phyloP scores from a whole-genome alignment of 1,140 invertebrate genomes.

The Drosophila murphyi region DNA sequence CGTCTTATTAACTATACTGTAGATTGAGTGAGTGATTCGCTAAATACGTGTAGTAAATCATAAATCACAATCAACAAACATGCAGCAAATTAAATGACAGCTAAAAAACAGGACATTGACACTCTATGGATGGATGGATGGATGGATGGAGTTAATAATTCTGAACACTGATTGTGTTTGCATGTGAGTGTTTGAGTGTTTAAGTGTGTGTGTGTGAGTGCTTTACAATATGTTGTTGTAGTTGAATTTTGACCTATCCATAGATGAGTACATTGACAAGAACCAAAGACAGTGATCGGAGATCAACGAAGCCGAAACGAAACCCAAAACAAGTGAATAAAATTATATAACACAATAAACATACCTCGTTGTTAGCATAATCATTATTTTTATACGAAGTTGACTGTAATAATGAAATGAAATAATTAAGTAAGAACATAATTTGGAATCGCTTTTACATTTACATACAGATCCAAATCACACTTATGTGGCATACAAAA shows the following conservation, averaged over 20 bases:
- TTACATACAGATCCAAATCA: conserved; percentile 10
- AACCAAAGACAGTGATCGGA: background rate
- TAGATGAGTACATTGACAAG: conserved; percentile 1
- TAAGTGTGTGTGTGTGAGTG: conserved; percentile 11
- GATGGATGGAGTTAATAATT: conserved; percentile 5
- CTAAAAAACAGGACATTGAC: background rate
- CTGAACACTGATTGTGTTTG: conserved; percentile 15
- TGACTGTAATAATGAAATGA: conserved; percentile 76
- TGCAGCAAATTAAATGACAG: conserved; percentile 41
- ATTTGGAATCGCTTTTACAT: conserved; percentile 39
- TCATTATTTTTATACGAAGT: conserved; percentile 76
- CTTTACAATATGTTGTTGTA: background rate
- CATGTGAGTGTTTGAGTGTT: conserved; percentile 14
- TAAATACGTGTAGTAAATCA: conserved; percentile 13
- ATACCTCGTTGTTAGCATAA: conserved; percentile 76
- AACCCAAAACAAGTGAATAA: conserved; percentile 14
- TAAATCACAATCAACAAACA: conserved; percentile 26
- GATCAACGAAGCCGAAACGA: conserved; percentile 12
- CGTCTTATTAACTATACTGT: conserved; percentile 7
- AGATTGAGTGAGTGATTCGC: conserved; percentile 28
- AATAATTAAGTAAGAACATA: conserved; percentile 62
- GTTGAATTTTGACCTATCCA: background rate
- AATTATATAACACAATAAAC: conserved; percentile 66
- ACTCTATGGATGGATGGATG: background rate
- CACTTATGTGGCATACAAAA: too few species aligned